Evolutionary conservation across 1,140 invertebrate genomes (phyloP), one percentile per base, ranked within the genome.

Genomic region (Drosophila arizonae): DNA sequence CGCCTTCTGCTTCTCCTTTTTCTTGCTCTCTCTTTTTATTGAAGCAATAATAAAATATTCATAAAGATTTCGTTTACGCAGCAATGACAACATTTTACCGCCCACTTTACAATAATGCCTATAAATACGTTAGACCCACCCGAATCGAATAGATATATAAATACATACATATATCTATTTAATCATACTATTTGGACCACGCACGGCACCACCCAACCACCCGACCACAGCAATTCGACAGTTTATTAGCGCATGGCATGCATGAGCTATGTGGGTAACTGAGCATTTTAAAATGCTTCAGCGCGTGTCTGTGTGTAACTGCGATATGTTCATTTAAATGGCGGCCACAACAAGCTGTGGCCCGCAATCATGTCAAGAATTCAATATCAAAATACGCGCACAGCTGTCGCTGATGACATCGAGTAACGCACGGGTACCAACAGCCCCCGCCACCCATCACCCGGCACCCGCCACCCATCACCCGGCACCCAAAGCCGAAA

Each of bases 1-100:
- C 6, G 43, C 41, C 17, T 33, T 24, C n/a, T 28, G 13, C 10
- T n/a, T 11, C 26, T 48, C 17, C 8, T 50, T 39, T 55, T 63
- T 48, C 21, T 28, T 60, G 57, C 41, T 50, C 64, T 50, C 64
- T 68, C 30, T 68, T 79, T 88, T 87, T 82, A 82, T 87, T 88
- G 74, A 79, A 76, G 79, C 73, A 77, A 82, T 88, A 88, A 87
- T 87, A 88, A 87, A 88, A 87, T 87, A 88, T 87, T 87, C 82
- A 87, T 87, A 87, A 88, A 87, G 79, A 87, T 87, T 87, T 69
- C 61, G 79, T 79, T 79, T 78, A 73, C 70, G 78, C 78, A 58
- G 70, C 78, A 61, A 77, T 72, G 80, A 78, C 54, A 61, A 57
- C 45, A 65, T 55, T 69, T 58, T 63, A 68, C 66, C 67, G 66